Evolutionary conservation across 2,113 vertebrate genomes (phyloP), one percentile per base, ranked within the genome.

Genomic region (Alouatta palliata): DNA sequence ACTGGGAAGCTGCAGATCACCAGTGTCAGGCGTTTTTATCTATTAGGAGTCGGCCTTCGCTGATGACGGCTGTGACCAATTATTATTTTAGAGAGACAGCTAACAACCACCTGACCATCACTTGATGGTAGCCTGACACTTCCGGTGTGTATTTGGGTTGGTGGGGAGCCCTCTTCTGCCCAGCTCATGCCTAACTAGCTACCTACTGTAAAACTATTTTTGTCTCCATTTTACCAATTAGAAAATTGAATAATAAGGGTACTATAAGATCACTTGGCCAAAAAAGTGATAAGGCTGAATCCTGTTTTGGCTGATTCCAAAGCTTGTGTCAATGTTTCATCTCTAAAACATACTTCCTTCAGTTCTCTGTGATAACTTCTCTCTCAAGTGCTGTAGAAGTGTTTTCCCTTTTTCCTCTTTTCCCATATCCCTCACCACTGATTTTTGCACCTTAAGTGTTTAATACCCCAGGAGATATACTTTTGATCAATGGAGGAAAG

Each of bases 141-240:
- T 64, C 61, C 32, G 61, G 12, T 64, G 6, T 14, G 27, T 64
- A 13, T 32, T 64, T 64, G 61, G 61, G 16, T 52, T 52, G 27
- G 27, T 5, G 27, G 61, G 61, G 61, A 64, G 61, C 27, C 61
- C 27, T 30, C 27, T 64, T 27, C 61, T 64, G 61, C 13, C 27
- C 27, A 30, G 61, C 61, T 32, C 61, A 32, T 64, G 61, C 27
- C 61, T 64, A 27, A 64, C 61, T 64, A 64, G 61, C 27, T 64
- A 64, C 61, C 27, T 64, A 64, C 61, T 30, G 61, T 13, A 64
- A 64, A 27, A 64, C 27, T 64, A 40, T 52, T 66, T 80, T 70
- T 68, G 30, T n/a, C 32, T 95, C 79, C 49, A 73, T 81, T 87
- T 97, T 91, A 61, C 58, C 87, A 81, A 40, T 94, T 27, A 80